Evolutionary conservation across 1,140 invertebrate genomes (phyloP), one percentile per base, ranked within the genome.

Genomic region (Bombus impatiens): DNA sequence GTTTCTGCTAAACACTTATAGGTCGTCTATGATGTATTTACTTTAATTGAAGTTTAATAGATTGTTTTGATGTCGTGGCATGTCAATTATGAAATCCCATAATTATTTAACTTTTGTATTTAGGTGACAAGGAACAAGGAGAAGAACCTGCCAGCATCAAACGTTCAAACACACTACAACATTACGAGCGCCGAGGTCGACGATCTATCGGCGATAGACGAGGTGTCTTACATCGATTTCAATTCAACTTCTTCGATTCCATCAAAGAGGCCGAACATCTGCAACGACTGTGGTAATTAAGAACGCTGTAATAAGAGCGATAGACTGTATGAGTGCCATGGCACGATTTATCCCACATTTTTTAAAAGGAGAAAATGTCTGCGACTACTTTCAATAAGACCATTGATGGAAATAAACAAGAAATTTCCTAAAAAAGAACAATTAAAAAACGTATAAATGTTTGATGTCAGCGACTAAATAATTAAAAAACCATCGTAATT

Each of bases 261-360:
- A 18, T 86, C 86, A 12, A 91, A 92, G 78, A 91, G 89, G 28
- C 92, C 93, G 8, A 92, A 93, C 40, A 57, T 93, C 77, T 95
- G 94, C 84, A 86, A 86, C 44, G 87, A 94, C 62, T 95, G 94
- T 80, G 94, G 94, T 95, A 93, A 95, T 72, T 93, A 78, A 81
- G 32, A 47, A 40, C 18, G 18, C 44, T 59, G 32, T 47, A 79
- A 68, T 67, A n/a, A 79, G 71, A 76, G 59, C 40, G 42, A 44
- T 62, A 13, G 37, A 22, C 62, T n/a, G 42, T 57, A 40, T 37
- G 62, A 82, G 18, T 53, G 47, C 47, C 47, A 22, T 8, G 1
- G 18, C 44, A 71, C 32, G 5, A 53, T 28, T 70, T 53, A 53
- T 15, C 35, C n/a, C 35, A 25, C 12, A 32, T 18, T 62, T n/a